A percentile compares a stretch with the other conserved stretches of the same genome.
These are phyloP conservation scores for Taurulus bubalis DNA, from an alignment of 2,113 vertebrate species.

Conservation along the genomic window DNA sequence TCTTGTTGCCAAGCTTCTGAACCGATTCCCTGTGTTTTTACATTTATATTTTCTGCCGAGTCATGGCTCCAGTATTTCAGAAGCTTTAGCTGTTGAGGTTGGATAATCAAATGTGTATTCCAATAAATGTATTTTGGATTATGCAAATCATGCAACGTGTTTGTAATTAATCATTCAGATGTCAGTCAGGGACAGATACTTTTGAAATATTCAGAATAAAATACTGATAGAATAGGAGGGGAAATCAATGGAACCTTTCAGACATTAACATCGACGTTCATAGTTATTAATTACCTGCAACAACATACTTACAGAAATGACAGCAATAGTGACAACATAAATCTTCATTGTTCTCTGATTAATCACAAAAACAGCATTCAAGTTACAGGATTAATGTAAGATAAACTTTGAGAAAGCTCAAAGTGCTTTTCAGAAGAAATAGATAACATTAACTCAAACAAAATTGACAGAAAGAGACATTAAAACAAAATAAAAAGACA, in stretches of 20 bases:
- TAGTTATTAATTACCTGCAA: not conserved
- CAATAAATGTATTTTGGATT: not conserved
- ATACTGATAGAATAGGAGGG: not conserved
- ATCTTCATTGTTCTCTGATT: not conserved
- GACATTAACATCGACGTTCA: not conserved
- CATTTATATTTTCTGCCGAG: not conserved
- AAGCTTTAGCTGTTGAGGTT: not conserved
- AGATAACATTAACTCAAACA: not conserved
- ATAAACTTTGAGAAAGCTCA: not conserved
- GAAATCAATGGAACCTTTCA: not conserved
- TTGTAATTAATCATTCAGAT: not conserved
- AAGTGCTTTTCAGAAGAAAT: not conserved
- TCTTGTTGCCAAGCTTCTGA: slow-evolving; percentile 14
- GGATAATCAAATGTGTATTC: not conserved
- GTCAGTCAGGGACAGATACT: not conserved
- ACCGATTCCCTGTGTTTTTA: not conserved
- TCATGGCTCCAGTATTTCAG: not conserved
- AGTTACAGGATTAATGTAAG: not conserved
- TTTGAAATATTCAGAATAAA: not conserved
- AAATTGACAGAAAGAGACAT: not conserved
- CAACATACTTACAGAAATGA: not conserved
- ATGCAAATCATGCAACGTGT: not conserved
- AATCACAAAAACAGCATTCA: not conserved
- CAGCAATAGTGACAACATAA: not conserved
- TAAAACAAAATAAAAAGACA: not conserved